Percentiles rank a stretch among this genome's conserved stretches.
phyloP scores from a whole-genome alignment of 2,113 vertebrate genomes.

The Melierax canorus region DNA sequence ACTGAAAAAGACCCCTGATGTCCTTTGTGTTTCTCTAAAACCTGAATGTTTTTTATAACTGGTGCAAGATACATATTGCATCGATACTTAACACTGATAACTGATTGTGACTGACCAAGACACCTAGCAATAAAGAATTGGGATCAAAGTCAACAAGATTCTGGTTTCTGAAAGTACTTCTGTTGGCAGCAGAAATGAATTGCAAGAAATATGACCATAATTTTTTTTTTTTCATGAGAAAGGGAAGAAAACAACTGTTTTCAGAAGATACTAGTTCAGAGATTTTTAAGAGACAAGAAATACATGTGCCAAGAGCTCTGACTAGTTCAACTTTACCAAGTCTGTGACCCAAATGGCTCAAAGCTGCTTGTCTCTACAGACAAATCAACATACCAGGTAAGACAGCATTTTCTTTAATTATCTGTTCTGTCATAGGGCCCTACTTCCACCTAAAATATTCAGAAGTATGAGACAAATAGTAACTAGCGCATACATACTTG shows the following conservation, averaged over 20 bases:
- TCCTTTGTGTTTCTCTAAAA: not conserved
- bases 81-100: not conserved
- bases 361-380: not conserved
- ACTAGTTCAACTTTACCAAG: not conserved
- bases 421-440: not conserved
- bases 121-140: fast-evolving
- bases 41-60: not conserved
- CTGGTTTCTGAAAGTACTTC: not conserved
- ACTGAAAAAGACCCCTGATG: not conserved
- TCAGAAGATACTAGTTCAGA: not conserved
- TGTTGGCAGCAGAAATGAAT: not conserved
- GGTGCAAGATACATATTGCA: not conserved
- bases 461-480: not conserved
- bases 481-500: not conserved
- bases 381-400: not conserved
- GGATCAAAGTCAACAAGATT: not conserved
- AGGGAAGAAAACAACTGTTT: not conserved
- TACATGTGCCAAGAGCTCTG: not conserved
- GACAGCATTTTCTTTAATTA: not conserved
- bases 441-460: not conserved
- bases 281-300: not conserved
- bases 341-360: not conserved
- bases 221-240: not conserved
- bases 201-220: not conserved
- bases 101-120: not conserved